These are phyloP conservation scores for Montipora foliosa DNA, from an alignment of 64 coral and sea anemone species.

Conservation along the genomic window DNA sequence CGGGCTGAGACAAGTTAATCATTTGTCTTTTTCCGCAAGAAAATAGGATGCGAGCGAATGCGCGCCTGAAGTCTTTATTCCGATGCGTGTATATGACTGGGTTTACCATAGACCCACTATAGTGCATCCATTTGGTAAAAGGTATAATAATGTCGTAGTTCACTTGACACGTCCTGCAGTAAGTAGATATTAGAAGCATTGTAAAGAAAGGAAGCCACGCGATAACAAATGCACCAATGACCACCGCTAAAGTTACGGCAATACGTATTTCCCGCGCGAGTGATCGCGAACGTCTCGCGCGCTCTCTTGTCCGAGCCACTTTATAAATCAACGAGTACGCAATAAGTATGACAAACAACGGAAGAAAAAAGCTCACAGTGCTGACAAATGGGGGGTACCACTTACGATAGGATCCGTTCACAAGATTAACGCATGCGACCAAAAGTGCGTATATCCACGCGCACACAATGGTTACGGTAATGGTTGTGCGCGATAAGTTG, in stretches of 20 bases:
- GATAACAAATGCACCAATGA: constrained; percentile 86
- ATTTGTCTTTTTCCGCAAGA: constrained; percentile 23
- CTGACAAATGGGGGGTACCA: constrained; percentile 88
- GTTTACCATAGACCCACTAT: constrained; percentile 91
- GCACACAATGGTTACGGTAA: constrained; percentile 56
- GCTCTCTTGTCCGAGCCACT: constrained; percentile 71
- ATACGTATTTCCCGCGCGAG: constrained; percentile 91
- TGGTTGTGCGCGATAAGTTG: constrained; percentile 73
- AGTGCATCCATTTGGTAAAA: constrained; percentile 94
- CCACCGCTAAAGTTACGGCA: constrained; percentile 90
- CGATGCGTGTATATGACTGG: constrained; percentile 90
- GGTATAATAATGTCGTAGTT: constrained; percentile 52
- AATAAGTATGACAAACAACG: constrained; percentile 84
- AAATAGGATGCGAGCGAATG: constrained; percentile 72
- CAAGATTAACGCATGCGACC: constrained; percentile 57
- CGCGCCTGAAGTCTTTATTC: constrained; percentile 74
- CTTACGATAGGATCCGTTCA: constrained; percentile 20
- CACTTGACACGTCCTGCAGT: constrained; percentile 66
- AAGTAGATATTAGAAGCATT: constrained; percentile 46
- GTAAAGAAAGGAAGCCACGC: constrained; percentile 97
- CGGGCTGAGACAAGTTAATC: constrained; percentile 7
- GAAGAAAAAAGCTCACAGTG: constrained; percentile 83
- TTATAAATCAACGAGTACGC: constrained; percentile 85
- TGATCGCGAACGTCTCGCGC: constrained; percentile 67
- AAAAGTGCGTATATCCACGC: constrained; percentile 78